Evolutionary conservation across 2,113 vertebrate species (phyloP).

Genomic region (Nothoprocta pentlandii): DNA sequence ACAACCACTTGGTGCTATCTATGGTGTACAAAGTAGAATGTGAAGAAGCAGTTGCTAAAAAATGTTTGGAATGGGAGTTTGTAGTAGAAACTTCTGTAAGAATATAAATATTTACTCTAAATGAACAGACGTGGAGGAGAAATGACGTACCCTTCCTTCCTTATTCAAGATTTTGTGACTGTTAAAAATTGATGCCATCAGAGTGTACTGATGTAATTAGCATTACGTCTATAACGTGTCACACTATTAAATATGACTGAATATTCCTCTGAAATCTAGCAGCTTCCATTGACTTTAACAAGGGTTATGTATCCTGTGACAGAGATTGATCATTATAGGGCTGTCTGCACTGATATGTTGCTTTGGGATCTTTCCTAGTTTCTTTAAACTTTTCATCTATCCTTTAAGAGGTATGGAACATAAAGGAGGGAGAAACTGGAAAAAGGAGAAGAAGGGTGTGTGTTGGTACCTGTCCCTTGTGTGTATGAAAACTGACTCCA

Average conservation of each 20-base stretch:
- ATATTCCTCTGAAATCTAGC: background rate
- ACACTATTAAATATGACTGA: background rate
- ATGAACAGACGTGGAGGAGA: background rate
- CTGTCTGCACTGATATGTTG: conserved; percentile 65
- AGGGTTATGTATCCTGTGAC: conserved; percentile 11
- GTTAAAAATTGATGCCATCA: conserved; percentile 22
- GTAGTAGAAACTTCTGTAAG: background rate
- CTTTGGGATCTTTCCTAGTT: conserved; percentile 50
- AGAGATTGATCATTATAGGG: conserved; percentile 20
- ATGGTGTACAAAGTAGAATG: background rate
- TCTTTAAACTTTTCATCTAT: conserved; percentile 67
- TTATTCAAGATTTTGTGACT: conserved; percentile 11
- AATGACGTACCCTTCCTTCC: background rate
- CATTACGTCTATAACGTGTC: background rate
- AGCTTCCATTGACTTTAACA: conserved; percentile 6
- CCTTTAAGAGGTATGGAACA: conserved; percentile 51
- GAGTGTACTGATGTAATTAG: background rate
- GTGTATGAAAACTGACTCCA: conserved; percentile 70
- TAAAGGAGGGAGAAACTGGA: conserved; percentile 67
- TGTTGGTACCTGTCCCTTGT: conserved; percentile 59
- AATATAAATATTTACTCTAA: background rate
- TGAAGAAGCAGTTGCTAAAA: background rate
- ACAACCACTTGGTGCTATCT: background rate
- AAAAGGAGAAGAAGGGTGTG: conserved; percentile 17
- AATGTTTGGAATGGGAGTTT: background rate